Percentiles rank a stretch among this genome's conserved stretches.
Evolutionary conservation across 2,888 invertebrate genomes (phyloP).

Genomic region (Acrobasis suavella): DNA sequence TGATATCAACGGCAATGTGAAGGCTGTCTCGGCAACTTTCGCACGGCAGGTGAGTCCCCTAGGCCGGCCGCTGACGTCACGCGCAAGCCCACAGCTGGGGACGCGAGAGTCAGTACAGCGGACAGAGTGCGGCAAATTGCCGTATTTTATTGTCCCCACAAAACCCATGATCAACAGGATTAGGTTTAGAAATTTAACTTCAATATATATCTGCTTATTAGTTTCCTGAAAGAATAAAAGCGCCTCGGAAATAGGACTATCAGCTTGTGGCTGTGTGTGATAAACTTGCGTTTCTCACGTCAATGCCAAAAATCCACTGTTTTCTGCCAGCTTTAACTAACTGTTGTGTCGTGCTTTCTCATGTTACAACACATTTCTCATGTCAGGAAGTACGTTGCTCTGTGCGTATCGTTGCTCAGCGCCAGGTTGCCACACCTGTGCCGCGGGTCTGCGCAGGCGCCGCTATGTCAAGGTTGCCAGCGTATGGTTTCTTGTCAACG

Average conservation of each 20-base stretch:
- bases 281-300: too few relatives aligned
- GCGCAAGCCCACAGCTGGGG: constrained; percentile 25
- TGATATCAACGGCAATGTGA: background rate
- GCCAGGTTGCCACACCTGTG: constrained; percentile 4
- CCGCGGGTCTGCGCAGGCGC: background rate
- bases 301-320: too few relatives aligned
- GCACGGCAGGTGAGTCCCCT: constrained; percentile 20
- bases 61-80: constrained; percentile 24
- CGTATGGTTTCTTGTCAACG: background rate
- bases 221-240: too few relatives aligned
- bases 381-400: background rate
- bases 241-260: too few relatives aligned
- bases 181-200: too few relatives aligned
- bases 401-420: background rate
- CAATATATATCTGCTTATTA: too few relatives aligned
- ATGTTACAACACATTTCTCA: background rate
- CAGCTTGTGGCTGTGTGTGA: too few relatives aligned
- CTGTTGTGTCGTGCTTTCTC: too few relatives aligned
- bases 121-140: background rate
- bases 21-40: constrained; percentile 11
- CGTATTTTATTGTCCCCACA: too few relatives aligned
- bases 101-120: background rate
- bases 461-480: constrained; percentile 9
- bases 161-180: too few relatives aligned
- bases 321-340: too few relatives aligned